These are phyloP conservation scores for Epirrita christyi DNA, from an alignment of 2,888 invertebrate species.

Conservation along the genomic window DNA sequence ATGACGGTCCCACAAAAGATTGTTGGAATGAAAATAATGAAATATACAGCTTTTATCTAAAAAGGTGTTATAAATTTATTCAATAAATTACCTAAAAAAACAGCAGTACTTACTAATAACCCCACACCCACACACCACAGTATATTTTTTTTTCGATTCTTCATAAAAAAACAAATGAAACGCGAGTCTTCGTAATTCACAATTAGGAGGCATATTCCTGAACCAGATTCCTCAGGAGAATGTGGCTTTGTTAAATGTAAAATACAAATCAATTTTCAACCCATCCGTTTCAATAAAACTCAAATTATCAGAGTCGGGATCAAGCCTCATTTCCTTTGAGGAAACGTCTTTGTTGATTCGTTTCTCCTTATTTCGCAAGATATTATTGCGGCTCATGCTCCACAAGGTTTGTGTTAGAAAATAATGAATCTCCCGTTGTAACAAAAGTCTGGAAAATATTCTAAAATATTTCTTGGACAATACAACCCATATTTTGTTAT, in stretches of 20 bases:
- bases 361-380: constrained; percentile 59
- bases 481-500: constrained; percentile 7
- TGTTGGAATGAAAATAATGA: no score
- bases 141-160: no score
- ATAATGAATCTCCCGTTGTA: constrained; percentile 47
- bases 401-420: constrained; percentile 51
- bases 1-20: no score
- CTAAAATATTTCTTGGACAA: constrained; percentile 16
- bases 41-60: no score
- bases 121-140: no score
- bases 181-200: neutral
- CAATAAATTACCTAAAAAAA: no score
- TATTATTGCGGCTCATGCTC: constrained; percentile 56
- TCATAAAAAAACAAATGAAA: neutral
- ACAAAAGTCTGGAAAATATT: constrained; percentile 26
- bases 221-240: no score
- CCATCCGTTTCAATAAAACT: constrained; percentile 56
- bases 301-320: constrained; percentile 58
- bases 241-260: constrained; percentile 30
- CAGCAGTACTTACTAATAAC: no score
- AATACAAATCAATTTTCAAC: constrained; percentile 46
- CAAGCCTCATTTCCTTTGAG: constrained; percentile 61
- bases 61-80: no score
- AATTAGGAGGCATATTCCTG: neutral
- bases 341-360: constrained; percentile 60